These are phyloP conservation scores for Trachythela sp. DNA, from an alignment of 64 coral and sea anemone genomes.

Conservation along the genomic window DNA sequence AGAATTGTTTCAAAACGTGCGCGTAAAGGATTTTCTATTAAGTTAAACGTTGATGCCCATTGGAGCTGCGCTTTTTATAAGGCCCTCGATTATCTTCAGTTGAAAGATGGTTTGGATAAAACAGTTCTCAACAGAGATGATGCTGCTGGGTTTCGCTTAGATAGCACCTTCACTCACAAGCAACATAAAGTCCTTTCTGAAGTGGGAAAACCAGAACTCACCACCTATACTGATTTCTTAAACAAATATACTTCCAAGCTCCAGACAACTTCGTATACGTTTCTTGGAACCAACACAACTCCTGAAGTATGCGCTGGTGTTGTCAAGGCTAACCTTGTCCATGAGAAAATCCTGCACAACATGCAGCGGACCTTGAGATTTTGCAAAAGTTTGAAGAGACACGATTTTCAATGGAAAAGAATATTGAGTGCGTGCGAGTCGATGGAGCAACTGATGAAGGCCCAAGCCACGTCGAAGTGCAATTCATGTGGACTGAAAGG, in stretches of 20 bases:
- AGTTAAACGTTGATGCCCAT: constrained; percentile 11
- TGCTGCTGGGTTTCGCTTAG: neutral
- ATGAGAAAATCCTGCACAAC: neutral
- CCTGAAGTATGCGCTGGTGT: constrained; percentile 2
- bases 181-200: neutral
- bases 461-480: neutral
- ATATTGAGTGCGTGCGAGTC: neutral
- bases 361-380: constrained; percentile 1
- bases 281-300: constrained; percentile 16
- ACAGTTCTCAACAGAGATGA: constrained; percentile 12
- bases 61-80: constrained; percentile 2
- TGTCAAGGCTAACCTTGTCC: neutral
- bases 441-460: constrained; percentile 13
- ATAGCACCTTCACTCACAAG: constrained; percentile 12
- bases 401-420: neutral
- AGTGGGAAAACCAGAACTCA: constrained; percentile 13
- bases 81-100: neutral
- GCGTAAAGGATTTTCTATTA: neutral
- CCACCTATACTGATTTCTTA: neutral
- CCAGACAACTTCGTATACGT: constrained; percentile 10
- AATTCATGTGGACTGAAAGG: constrained; percentile 3
- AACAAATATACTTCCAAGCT: neutral
- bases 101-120: neutral
- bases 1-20: neutral
- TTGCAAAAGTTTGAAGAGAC: neutral